Evolutionary conservation across 2,888 invertebrate genomes (phyloP).

Genomic region (Zele albiditarsus): DNA sequence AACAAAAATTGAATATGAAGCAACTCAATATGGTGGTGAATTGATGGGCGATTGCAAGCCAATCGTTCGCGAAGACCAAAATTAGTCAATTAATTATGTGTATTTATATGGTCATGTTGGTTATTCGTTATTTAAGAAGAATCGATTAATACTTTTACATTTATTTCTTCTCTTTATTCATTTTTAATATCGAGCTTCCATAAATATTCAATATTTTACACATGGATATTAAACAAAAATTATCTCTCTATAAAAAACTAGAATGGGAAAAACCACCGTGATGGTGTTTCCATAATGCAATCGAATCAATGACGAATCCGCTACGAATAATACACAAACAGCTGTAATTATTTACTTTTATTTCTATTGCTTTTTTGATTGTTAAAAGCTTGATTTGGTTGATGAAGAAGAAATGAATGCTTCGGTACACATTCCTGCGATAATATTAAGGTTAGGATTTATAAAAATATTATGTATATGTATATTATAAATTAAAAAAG

Average conservation of each 20-base stretch:
- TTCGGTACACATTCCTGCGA: slow-evolving; percentile 9
- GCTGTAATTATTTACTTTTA: neutral
- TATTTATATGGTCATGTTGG: slow-evolving; percentile 40
- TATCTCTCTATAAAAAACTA: neutral
- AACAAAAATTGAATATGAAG: slow-evolving; percentile 25
- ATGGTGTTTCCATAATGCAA: neutral
- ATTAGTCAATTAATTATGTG: slow-evolving; percentile 67
- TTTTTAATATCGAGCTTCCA: neutral
- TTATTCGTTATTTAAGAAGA: slow-evolving; percentile 26
- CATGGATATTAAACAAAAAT: neutral
- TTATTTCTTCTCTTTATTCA: slow-evolving; percentile 9
- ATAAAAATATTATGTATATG: neutral
- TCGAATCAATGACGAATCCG: neutral
- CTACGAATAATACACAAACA: neutral
- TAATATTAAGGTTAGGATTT: neutral
- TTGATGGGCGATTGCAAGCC: slow-evolving; percentile 36
- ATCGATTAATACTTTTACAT: neutral
- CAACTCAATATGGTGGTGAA: slow-evolving; percentile 41
- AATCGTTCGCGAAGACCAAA: slow-evolving; percentile 63
- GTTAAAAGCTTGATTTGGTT: neutral
- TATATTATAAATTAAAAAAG: neutral
- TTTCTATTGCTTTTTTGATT: neutral
- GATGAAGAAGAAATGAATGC: neutral
- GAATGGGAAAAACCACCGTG: neutral
- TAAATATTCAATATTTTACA: slow-evolving; percentile 1